Conservation (phyloP, 2,113 vertebrate species). For the Coryphaenoides rupestris region DNA sequence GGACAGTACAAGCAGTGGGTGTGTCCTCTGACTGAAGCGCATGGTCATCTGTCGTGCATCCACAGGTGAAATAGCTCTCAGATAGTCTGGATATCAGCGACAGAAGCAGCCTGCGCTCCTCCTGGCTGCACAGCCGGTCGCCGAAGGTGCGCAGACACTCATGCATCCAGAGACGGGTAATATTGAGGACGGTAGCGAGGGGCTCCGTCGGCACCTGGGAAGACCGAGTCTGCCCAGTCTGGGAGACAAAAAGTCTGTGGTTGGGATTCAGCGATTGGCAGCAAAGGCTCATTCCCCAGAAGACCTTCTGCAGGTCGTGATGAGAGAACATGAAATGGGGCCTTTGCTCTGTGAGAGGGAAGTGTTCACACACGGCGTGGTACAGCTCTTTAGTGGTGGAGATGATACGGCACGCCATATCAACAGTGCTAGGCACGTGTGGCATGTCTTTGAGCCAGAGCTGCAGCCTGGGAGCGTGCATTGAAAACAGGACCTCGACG, state of each 20-base stretch:
- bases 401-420: conserved; percentile 69
- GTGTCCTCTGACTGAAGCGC: not conserved
- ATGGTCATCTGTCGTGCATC: conserved; percentile 13
- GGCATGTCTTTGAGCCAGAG: conserved; percentile 72
- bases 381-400: conserved; percentile 71
- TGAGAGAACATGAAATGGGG: conserved; percentile 73
- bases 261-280: not conserved
- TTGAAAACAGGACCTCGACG: conserved; percentile 61
- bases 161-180: conserved; percentile 80
- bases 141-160: conserved; percentile 80
- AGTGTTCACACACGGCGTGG: conserved; percentile 52
- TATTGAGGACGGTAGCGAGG: conserved; percentile 38
- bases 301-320: conserved; percentile 75
- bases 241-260: not conserved
- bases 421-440: conserved; percentile 31
- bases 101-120: conserved; percentile 55
- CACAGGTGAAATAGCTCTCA: conserved; percentile 44
- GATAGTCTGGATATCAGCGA: conserved; percentile 63
- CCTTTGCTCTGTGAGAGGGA: conserved; percentile 51
- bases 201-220: conserved; percentile 1
- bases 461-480: conserved; percentile 65
- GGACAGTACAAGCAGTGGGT: not conserved
- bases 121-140: conserved; percentile 68
- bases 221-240: conserved; percentile 1
- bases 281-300: conserved; percentile 73